Percentiles rank a stretch among this genome's conserved stretches.
Conservation (phyloP, 2,888 invertebrate genomes). For the Empis livida region DNA sequence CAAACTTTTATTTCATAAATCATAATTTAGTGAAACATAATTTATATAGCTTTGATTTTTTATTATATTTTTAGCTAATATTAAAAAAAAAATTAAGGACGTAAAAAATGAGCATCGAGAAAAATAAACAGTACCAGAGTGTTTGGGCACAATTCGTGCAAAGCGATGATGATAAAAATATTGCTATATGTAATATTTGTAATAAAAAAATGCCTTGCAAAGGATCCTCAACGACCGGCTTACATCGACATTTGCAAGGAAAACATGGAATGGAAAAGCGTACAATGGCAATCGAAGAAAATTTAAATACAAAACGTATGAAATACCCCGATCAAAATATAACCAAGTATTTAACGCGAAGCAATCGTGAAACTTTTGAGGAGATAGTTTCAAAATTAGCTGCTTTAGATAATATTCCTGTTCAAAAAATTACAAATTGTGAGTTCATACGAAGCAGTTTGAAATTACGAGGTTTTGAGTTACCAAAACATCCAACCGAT, state of each 20-base stretch:
- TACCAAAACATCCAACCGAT: neutral
- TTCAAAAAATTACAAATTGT: neutral
- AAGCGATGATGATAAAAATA: neutral
- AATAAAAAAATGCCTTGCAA: neutral
- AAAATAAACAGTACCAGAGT: neutral
- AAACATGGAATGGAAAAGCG: neutral
- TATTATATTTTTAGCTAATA: too few species aligned
- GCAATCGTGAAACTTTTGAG: neutral
- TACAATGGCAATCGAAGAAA: neutral
- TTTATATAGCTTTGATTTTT: too few species aligned
- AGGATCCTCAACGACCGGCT: neutral
- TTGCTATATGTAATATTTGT: neutral
- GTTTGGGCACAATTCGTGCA: neutral
- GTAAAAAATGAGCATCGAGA: neutral
- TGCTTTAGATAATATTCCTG: neutral
- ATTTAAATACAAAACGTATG: neutral
- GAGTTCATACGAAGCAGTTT: neutral
- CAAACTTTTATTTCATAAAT: too few species aligned
- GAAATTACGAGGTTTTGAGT: neutral
- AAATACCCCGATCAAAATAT: neutral
- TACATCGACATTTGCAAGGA: neutral
- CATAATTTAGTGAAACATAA: too few species aligned
- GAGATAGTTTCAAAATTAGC: constrained; percentile 1
- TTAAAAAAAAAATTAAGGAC: neutral
- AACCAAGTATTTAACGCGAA: neutral